Evolutionary conservation across 2,113 vertebrate species (phyloP).

Genomic region (Hemibagrus wyckioides): DNA sequence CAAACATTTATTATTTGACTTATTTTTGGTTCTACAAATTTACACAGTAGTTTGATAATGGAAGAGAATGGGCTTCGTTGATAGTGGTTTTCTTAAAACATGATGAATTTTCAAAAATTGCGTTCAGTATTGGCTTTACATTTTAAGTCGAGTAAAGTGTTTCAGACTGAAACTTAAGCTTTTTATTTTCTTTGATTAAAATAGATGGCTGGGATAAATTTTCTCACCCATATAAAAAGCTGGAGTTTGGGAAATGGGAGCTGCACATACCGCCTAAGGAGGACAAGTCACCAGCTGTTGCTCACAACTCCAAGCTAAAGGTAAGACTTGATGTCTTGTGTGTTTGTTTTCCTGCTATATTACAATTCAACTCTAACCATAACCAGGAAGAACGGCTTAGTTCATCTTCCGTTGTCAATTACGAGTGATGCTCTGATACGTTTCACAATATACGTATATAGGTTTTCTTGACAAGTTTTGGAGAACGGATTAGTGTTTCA

Average conservation of each 20-base stretch:
- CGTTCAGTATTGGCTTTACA: neutral
- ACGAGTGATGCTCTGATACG: neutral
- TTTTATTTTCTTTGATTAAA: conserved; percentile 13
- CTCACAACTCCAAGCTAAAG: conserved; percentile 76
- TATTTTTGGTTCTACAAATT: neutral
- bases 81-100: neutral
- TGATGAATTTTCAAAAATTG: neutral
- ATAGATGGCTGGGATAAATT: conserved; percentile 79
- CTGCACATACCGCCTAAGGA: conserved; percentile 70
- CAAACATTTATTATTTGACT: neutral
- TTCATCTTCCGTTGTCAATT: neutral
- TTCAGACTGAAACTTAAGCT: neutral
- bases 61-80: no score
- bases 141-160: neutral
- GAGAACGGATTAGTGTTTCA: no score
- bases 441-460: neutral
- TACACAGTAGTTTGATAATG: neutral
- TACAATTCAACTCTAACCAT: no score
- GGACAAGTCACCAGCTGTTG: conserved; percentile 73
- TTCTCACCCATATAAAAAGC: conserved; percentile 70
- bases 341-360: conserved; percentile 53
- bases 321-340: conserved; percentile 58
- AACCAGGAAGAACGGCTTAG: neutral
- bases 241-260: conserved; percentile 77
- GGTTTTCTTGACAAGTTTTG: neutral